Conservation (phyloP, 2,797 vertebrate genomes). For the Centroberyx gerrardi region DNA sequence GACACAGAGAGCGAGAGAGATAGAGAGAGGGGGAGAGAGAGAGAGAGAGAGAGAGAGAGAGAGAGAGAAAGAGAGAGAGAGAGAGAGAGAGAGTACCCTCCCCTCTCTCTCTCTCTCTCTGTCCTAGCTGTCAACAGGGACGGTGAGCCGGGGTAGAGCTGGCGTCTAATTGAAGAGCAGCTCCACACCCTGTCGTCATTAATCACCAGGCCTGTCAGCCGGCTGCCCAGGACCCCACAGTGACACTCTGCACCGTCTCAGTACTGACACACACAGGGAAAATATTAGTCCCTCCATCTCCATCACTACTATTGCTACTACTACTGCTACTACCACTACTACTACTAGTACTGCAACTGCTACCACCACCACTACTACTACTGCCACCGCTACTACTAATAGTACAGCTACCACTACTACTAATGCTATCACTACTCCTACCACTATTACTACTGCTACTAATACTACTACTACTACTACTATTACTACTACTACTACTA, state of each 20-base stretch:
- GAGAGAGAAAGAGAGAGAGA: conserved; percentile 44
- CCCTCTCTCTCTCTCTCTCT: conserved; percentile 57
- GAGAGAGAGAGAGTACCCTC: conserved; percentile 48
- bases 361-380: neutral
- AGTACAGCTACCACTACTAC: no score
- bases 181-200: conserved; percentile 89
- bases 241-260: conserved; percentile 73
- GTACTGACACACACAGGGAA: conserved; percentile 67
- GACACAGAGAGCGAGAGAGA: conserved; percentile 65
- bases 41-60: conserved; percentile 44
- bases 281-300: conserved; percentile 77
- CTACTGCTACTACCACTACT: conserved; percentile 42
- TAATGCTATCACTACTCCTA: no score
- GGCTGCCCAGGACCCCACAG: conserved; percentile 84
- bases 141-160: conserved; percentile 79
- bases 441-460: no score
- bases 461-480: no score
- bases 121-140: conserved; percentile 78
- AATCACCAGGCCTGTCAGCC: conserved; percentile 87
- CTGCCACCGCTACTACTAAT: no score
- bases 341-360: conserved; percentile 6
- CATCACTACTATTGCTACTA: conserved; percentile 55
- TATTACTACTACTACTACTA: no score
- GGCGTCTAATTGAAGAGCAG: conserved; percentile 88
- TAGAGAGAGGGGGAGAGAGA: conserved; percentile 40